Evolutionary conservation across 2,113 vertebrate species (phyloP).

Genomic region (Serilophus lunatus): DNA sequence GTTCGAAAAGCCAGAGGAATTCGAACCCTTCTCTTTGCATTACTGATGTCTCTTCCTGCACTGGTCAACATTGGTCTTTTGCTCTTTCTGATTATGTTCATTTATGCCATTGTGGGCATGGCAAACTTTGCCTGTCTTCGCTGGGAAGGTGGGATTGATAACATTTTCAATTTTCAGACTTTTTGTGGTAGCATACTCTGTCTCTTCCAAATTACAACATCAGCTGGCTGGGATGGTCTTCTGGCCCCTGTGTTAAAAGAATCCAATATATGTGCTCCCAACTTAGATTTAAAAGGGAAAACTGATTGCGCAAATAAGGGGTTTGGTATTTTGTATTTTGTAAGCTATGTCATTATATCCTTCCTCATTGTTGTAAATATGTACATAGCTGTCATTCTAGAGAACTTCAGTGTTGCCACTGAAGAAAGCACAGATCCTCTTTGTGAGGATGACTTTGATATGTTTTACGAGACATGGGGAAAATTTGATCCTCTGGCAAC

Average conservation of each 20-base stretch:
- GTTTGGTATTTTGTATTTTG: conserved; percentile 88
- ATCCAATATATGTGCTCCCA: conserved; percentile 46
- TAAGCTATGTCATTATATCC: conserved; percentile 93
- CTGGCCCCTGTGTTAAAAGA: conserved; percentile 80
- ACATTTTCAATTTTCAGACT: conserved; percentile 94
- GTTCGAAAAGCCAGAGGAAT: conserved; percentile 90
- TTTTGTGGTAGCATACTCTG: conserved; percentile 93
- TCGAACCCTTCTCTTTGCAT: conserved; percentile 91
- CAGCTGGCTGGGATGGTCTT: conserved; percentile 92
- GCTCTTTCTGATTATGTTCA: conserved; percentile 97
- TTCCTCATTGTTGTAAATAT: conserved; percentile 98
- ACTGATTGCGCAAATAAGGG: conserved; percentile 70
- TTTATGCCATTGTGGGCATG: conserved; percentile 98
- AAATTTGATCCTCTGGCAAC: conserved; percentile 92
- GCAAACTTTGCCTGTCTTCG: conserved; percentile 84
- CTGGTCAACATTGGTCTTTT: conserved; percentile 96
- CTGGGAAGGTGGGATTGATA: conserved; percentile 76
- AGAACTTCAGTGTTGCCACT: conserved; percentile 94
- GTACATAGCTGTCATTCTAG: conserved; percentile 97
- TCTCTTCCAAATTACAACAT: conserved; percentile 96
- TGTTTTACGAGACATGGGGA: conserved; percentile 98
- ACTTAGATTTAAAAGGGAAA: not conserved
- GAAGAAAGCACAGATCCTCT: conserved; percentile 93
- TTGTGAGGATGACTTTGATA: conserved; percentile 95
- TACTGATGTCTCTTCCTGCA: conserved; percentile 98